Evolutionary conservation across 92 coral and sea anemone species (phyloP).

Genomic region (Umimayanthus chanpuru): DNA sequence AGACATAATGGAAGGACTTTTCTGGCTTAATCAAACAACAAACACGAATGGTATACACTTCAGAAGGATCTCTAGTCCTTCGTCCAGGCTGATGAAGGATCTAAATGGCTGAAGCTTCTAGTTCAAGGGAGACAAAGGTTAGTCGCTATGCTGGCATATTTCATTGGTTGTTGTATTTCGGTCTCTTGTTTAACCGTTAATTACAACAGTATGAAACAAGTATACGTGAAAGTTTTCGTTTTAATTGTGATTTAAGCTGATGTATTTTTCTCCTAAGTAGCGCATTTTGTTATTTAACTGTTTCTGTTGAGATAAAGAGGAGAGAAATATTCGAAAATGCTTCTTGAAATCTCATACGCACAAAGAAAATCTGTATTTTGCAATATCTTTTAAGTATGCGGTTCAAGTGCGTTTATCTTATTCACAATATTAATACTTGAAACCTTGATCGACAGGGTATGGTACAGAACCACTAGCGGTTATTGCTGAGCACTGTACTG

Average conservation of each 20-base stretch:
- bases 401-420: not conserved
- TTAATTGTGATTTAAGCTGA: constrained; percentile 33
- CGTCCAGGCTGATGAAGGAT: constrained; percentile 75
- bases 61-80: constrained; percentile 51
- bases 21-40: constrained; percentile 36
- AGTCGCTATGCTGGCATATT: constrained; percentile 29
- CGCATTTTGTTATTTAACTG: constrained; percentile 17
- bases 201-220: constrained; percentile 23
- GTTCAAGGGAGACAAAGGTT: constrained; percentile 64
- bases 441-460: constrained; percentile 3
- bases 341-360: not conserved
- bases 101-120: constrained; percentile 85
- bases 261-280: constrained; percentile 24
- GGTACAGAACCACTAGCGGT: not conserved
- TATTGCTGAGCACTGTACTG: constrained; percentile 18
- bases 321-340: not conserved
- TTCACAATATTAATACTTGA: constrained; percentile 18
- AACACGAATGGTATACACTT: constrained; percentile 59
- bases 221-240: constrained; percentile 24
- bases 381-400: constrained; percentile 23
- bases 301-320: not conserved
- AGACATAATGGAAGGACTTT: constrained; percentile 64
- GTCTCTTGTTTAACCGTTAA: constrained; percentile 28
- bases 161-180: constrained; percentile 36
- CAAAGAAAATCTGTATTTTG: constrained; percentile 5